Evolutionary conservation across 2,113 vertebrate genomes (phyloP).

Genomic region (rat (Rattus norvegicus)): DNA sequence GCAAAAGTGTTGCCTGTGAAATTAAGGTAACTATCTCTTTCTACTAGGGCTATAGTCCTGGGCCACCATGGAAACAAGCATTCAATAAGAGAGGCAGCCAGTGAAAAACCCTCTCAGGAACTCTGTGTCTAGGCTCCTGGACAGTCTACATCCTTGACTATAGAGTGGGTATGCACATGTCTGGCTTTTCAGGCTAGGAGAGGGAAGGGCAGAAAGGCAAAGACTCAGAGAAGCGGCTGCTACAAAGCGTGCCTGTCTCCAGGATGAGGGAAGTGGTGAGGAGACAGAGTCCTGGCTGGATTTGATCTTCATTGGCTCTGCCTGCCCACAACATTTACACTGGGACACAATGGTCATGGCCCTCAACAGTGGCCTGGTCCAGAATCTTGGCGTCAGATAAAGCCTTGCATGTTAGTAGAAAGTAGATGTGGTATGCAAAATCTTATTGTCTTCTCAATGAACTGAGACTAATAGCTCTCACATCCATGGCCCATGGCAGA

Average conservation of each 20-base stretch:
- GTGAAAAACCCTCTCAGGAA: neutral
- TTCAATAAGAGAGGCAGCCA: neutral
- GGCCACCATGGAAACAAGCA: neutral
- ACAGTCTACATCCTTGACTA: neutral
- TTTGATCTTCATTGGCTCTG: neutral
- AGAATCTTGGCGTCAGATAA: neutral
- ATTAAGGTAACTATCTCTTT: neutral
- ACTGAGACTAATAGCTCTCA: neutral
- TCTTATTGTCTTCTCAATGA: neutral
- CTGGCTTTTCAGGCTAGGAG: neutral
- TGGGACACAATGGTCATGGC: neutral
- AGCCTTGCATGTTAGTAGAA: neutral
- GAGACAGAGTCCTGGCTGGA: neutral
- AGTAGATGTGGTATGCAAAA: neutral
- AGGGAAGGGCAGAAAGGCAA: neutral
- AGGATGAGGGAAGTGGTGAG: fast-evolving
- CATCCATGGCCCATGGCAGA: fast-evolving
- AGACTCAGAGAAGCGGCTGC: neutral
- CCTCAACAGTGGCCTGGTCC: neutral
- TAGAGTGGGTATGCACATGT: neutral
- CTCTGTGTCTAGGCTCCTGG: neutral
- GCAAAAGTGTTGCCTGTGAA: neutral
- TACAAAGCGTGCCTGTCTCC: neutral
- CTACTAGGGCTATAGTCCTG: neutral
- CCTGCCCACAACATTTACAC: neutral